Base-by-base conservation (phyloP, 2,888 invertebrate species). In the Deroplatys truncata region DNA sequence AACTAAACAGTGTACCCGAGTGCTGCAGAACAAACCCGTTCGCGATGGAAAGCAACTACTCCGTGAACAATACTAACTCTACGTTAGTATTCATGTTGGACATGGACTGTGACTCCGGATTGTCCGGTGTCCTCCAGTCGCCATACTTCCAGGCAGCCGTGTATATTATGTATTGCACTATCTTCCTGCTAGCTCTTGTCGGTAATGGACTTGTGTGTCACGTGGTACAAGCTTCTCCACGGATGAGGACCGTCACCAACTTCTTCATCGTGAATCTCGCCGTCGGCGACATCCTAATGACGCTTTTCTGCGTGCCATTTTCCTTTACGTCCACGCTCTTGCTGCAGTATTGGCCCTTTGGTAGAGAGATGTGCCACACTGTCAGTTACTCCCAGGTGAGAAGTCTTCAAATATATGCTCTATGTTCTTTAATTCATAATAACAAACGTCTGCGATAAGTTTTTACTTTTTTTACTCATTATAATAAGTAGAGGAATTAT, bases 161-260 rank as follows among this genome's bases (percentile, higher is more conserved):
- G 85, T 97, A 96, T 92, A 93, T 96, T 83, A 95, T 97, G 94
- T 97, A 97, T 93, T 95, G 95, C 90, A 94, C 95, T 82, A 96
- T 97, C 90, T 97, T 97, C 92, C 93, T 97, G 25, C 94, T 96
- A 85, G 96, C 97, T 0, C 93, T 97, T 20, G 92, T 96, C 10
- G 97, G 97, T 94, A 93, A 95, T 93, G 91, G 93, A 93, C 88
- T 95, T 86, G 98, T 98, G 31, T 98, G 98, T 93, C 98, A 97
- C 93, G 97, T 98, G 35, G 98, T 98, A 0, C 95, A 97, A 91
- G 96, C 96, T 7, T 97, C 97, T 25, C 97, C 97, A 0, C 95
- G 97, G 83, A 98, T 98, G 98, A 95, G 97, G 92, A 98, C 98
- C 0, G 98, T 98, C 5, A 98, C 98, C 84, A 98, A 98, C 93